phyloP scores from a whole-genome alignment of 2,113 vertebrate species.

The Salvelinus alpinus region DNA sequence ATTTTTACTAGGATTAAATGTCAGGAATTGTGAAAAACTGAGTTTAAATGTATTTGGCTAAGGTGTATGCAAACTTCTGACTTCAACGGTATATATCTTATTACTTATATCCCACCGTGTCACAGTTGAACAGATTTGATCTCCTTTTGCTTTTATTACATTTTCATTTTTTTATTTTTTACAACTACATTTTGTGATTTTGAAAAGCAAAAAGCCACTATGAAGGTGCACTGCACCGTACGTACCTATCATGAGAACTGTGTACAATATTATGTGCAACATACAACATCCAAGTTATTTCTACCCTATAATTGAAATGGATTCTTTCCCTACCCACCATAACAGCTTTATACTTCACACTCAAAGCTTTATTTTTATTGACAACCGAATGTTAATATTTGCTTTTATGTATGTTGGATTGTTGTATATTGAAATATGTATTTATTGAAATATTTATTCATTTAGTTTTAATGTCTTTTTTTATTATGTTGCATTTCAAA shows the following conservation, averaged over 20 bases:
- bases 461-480: constrained; percentile 45
- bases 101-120: constrained; percentile 68
- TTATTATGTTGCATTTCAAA: constrained; percentile 59
- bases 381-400: constrained; percentile 65
- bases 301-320: too few relatives aligned
- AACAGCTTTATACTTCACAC: constrained; percentile 53
- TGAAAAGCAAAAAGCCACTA: constrained; percentile 59
- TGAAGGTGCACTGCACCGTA: constrained; percentile 46
- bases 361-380: constrained; percentile 70
- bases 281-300: too few relatives aligned
- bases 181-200: constrained; percentile 19
- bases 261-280: too few relatives aligned
- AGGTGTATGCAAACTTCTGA: too few relatives aligned
- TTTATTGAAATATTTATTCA: constrained; percentile 51
- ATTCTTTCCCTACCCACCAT: constrained; percentile 40
- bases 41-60: too few relatives aligned
- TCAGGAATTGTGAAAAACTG: too few relatives aligned
- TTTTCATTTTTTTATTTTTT: constrained; percentile 28
- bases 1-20: too few relatives aligned
- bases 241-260: constrained; percentile 2
- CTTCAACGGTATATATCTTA: constrained; percentile 9
- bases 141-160: constrained; percentile 39
- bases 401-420: constrained; percentile 63
- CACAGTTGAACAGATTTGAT: constrained; percentile 60
- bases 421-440: constrained; percentile 60